phyloP scores from a whole-genome alignment of 2,797 vertebrate genomes.

The Acanthurus tractus region DNA sequence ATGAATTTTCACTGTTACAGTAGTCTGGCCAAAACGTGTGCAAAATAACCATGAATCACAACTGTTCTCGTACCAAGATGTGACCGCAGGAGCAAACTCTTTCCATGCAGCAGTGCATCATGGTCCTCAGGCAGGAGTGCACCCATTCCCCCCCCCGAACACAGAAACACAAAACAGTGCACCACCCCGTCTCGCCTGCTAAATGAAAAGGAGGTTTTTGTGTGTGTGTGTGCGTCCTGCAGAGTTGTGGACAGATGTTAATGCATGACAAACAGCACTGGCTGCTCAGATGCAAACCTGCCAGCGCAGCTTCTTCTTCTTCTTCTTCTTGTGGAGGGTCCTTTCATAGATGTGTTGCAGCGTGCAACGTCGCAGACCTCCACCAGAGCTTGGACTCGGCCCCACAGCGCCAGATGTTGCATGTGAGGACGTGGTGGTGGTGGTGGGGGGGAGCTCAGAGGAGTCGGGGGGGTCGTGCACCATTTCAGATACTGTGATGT shows the following conservation, averaged over 20 bases:
- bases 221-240: constrained; percentile 24
- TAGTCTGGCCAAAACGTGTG: constrained; percentile 74
- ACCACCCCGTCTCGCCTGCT: neutral
- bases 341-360: constrained; percentile 62
- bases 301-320: constrained; percentile 36
- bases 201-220: constrained; percentile 42
- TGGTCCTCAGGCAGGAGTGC: constrained; percentile 49
- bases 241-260: constrained; percentile 66
- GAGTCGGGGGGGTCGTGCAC: constrained; percentile 48
- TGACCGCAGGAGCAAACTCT: constrained; percentile 77
- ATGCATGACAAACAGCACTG: constrained; percentile 50
- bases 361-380: constrained; percentile 68
- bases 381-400: constrained; percentile 68
- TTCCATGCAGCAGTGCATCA: constrained; percentile 74
- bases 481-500: constrained; percentile 79
- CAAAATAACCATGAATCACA: constrained; percentile 79
- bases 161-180: constrained; percentile 55
- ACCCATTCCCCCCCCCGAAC: constrained; percentile 50
- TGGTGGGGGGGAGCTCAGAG: constrained; percentile 25
- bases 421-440: constrained; percentile 35
- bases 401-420: constrained; percentile 80
- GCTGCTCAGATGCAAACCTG: constrained; percentile 40
- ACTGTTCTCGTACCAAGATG: constrained; percentile 71
- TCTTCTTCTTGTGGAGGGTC: constrained; percentile 45
- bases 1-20: constrained; percentile 61